A percentile compares a stretch with the other conserved stretches of the same genome.
These are phyloP conservation scores for Scaptomyza montana DNA, from an alignment of 1,140 invertebrate genomes.

Conservation along the genomic window DNA sequence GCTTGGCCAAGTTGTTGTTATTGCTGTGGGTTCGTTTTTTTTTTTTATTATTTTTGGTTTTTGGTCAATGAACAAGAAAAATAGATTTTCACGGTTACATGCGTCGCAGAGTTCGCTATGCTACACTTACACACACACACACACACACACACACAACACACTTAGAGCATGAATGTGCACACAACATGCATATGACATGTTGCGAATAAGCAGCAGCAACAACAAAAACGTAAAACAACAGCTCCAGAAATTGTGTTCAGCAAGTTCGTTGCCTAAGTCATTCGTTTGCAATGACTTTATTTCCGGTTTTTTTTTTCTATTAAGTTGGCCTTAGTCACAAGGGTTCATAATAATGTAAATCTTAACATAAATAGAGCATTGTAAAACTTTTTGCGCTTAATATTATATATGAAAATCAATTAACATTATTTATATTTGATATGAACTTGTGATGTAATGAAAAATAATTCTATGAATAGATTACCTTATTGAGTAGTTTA, in stretches of 20 bases:
- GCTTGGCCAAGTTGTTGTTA: conserved; percentile 42
- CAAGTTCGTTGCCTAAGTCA: conserved; percentile 81
- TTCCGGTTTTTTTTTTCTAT: too few relatives aligned
- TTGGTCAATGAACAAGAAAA: conserved; percentile 82
- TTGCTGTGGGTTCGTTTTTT: conserved; percentile 11
- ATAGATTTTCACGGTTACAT: conserved; percentile 80
- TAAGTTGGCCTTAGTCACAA: too few relatives aligned
- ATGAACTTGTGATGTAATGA: too few relatives aligned
- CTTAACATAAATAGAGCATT: too few relatives aligned
- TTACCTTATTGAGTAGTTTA: too few relatives aligned
- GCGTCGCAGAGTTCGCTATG: conserved; percentile 50
- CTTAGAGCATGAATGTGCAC: background rate
- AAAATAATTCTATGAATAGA: too few relatives aligned
- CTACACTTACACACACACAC: conserved; percentile 1
- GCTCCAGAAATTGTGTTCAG: conserved; percentile 33
- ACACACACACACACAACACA: conserved; percentile 14
- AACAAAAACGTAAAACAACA: conserved; percentile 5
- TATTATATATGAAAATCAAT: too few relatives aligned
- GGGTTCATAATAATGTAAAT: too few relatives aligned
- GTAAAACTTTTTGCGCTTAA: too few relatives aligned
- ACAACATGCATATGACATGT: conserved; percentile 48
- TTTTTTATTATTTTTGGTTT: conserved; percentile 31
- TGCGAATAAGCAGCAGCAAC: conserved; percentile 26
- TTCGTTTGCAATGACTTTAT: conserved; percentile 53
- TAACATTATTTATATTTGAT: too few relatives aligned